Evolutionary conservation across 1,140 invertebrate species (phyloP), one percentile per base, ranked within the genome.

Genomic region (Lasaia peninsularis): DNA sequence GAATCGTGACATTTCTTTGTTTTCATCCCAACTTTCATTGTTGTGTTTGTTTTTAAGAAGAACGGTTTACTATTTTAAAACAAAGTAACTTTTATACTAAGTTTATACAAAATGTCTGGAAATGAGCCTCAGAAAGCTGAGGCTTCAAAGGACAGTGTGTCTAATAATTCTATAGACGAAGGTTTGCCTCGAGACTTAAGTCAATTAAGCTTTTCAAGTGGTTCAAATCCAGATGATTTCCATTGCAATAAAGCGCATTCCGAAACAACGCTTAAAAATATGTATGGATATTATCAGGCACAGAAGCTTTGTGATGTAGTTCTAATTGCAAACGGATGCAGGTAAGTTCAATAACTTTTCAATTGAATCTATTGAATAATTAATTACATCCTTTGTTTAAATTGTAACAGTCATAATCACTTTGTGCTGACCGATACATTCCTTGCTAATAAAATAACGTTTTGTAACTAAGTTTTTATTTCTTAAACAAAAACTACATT

Each of bases 171-270:
- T 10, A 74, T 85, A 37, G 86, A 90, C 58, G 88, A 90, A 69
- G 90, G 89, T 65, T 75, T 91, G 50, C 89, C 91, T 7, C 78
- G 91, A 60, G 91, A 92, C 64, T 82, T 91, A 51, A 91, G 91
- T 63, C 86, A 91, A 60, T 64, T 91, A 57, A 91, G 91, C 70
- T 81, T 91, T 65, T 90, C 90, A 56, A 91, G 90, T 63, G 77
- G 78, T 59, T 78, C 86, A 34, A 88, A 84, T 69, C 80, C 86
- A 69, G 95, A 96, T 79, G 95, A 96, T 89, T 93, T 93, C 74
- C 96, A 96, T 84, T 92, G 92, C 59, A 94, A 94, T 74, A 91
- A 92, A 66, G 94, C 94, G 63, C 95, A 97, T 89, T 94, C 96
- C 0, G 95, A 96, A 75, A 91, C 91, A 20, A 95, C 95, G 73